Conservation (phyloP, 2,888 invertebrate genomes). For the Cephalotes varians region DNA sequence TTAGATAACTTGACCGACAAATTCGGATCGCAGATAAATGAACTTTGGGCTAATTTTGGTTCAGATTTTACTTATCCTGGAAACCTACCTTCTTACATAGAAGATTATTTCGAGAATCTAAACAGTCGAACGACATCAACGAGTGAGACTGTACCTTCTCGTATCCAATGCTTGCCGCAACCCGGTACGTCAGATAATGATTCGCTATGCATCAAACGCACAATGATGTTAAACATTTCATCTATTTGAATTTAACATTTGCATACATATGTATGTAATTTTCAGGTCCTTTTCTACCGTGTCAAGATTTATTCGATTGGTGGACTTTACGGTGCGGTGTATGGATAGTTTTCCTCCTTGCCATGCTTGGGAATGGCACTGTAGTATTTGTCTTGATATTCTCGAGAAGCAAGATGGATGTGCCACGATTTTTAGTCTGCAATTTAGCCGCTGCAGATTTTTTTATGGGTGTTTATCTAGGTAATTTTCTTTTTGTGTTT, state of each 20-base stretch:
- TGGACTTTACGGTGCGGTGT: conserved; percentile 98
- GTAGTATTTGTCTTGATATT: conserved; percentile 97
- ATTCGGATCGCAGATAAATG: conserved; percentile 90
- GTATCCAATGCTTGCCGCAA: conserved; percentile 91
- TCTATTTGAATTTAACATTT: background rate
- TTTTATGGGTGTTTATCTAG: conserved; percentile 98
- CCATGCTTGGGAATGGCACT: conserved; percentile 97
- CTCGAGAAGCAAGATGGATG: conserved; percentile 97
- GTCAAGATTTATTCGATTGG: conserved; percentile 98
- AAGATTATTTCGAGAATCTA: conserved; percentile 91
- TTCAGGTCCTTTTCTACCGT: conserved; percentile 97
- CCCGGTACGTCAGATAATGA: conserved; percentile 88
- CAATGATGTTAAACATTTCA: background rate
- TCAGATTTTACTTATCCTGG: conserved; percentile 91
- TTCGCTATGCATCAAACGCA: background rate
- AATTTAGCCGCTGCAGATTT: conserved; percentile 99
- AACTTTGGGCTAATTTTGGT: conserved; percentile 90
- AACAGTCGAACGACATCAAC: conserved; percentile 83
- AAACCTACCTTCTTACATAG: conserved; percentile 90
- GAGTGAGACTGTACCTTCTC: conserved; percentile 68
- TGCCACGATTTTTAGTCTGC: conserved; percentile 98
- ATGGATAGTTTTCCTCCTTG: conserved; percentile 98
- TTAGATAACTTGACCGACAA: conserved; percentile 91
- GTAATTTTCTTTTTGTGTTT: conserved; percentile 84
- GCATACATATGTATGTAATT: background rate